phyloP scores from a whole-genome alignment of 2,113 vertebrate genomes.

The Macroglossus sobrinus region DNA sequence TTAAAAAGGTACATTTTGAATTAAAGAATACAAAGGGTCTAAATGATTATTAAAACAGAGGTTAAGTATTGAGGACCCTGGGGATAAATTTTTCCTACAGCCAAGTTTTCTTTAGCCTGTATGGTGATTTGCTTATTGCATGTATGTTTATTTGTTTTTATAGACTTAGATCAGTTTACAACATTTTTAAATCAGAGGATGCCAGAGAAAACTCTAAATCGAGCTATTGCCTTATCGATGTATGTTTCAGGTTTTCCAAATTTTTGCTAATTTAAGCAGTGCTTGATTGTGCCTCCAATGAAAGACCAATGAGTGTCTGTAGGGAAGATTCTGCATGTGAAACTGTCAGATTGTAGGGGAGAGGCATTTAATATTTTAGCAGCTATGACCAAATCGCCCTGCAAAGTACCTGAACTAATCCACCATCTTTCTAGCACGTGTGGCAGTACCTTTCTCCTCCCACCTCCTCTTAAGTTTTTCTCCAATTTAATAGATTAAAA shows the following conservation, averaged over 20 bases:
- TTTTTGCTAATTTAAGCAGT: background rate
- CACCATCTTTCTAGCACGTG: background rate
- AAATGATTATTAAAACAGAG: background rate
- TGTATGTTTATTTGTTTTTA: background rate
- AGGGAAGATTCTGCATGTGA: background rate
- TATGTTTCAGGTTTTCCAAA: background rate
- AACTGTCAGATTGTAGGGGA: background rate
- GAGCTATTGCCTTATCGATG: background rate
- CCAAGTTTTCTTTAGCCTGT: background rate
- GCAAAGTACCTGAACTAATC: background rate
- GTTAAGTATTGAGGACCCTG: background rate
- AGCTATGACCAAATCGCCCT: background rate
- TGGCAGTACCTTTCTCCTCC: background rate
- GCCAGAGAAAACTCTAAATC: background rate
- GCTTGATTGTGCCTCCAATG: background rate
- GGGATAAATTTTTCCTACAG: background rate
- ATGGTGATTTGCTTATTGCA: background rate
- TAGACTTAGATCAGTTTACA: background rate
- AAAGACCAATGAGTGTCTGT: background rate
- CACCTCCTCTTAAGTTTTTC: background rate
- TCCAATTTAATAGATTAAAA: background rate
- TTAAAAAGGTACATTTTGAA: background rate
- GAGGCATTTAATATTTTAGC: background rate
- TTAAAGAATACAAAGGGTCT: background rate
- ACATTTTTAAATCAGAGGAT: background rate